A percentile compares a stretch with the other conserved stretches of the same genome.
phyloP scores from a whole-genome alignment of 2,888 invertebrate genomes.

The Eutolmus rufibarbis region DNA sequence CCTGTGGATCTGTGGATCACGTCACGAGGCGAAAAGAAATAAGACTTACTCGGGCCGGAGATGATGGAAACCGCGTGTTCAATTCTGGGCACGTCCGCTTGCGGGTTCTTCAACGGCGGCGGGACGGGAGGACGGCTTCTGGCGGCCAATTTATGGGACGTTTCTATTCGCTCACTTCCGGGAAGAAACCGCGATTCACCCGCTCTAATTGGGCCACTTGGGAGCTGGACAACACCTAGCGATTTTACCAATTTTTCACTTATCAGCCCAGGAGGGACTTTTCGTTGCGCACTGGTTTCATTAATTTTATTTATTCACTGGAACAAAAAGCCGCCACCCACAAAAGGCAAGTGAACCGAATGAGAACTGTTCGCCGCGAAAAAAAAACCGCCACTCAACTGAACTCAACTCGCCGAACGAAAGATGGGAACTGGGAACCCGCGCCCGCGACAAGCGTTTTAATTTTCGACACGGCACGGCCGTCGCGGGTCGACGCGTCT shows the following conservation, averaged over 20 bases:
- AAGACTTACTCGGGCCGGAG: not conserved
- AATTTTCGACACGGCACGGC: not conserved
- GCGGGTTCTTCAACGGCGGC: not conserved
- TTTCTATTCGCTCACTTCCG: not conserved
- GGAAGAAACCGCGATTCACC: not conserved
- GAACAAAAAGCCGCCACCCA: not conserved
- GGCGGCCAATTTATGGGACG: not conserved
- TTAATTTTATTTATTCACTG: not conserved
- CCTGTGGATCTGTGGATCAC: not conserved
- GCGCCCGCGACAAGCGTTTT: not conserved
- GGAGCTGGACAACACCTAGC: not conserved
- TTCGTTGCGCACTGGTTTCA: not conserved
- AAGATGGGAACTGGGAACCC: not conserved
- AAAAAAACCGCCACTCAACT: not conserved
- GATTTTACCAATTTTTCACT: not conserved
- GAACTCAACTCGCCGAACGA: not conserved
- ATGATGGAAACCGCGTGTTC: not conserved
- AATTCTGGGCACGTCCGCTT: not conserved
- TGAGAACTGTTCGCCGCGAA: not conserved
- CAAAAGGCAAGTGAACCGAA: not conserved
- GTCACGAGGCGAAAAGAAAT: not conserved
- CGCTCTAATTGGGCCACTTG: not conserved
- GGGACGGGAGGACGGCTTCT: not conserved
- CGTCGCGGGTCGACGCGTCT: not conserved
- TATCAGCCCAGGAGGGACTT: not conserved